Percentiles rank a stretch among this genome's conserved stretches.
phyloP scores from a whole-genome alignment of 2,113 vertebrate genomes.

The Pseudonaja textilis region DNA sequence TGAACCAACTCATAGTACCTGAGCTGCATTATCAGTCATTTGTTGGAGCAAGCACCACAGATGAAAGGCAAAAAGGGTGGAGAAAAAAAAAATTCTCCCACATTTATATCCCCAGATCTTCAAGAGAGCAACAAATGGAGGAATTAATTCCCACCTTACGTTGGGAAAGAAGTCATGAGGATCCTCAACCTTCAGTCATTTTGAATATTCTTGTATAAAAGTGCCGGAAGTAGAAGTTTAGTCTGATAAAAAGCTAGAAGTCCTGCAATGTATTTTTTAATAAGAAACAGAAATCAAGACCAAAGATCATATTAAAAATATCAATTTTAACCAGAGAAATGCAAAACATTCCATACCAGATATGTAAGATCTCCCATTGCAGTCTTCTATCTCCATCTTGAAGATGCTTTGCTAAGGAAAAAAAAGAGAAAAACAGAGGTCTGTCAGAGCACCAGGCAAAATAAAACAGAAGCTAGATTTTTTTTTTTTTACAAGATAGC shows the following conservation, averaged over 20 bases:
- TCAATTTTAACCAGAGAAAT: background rate
- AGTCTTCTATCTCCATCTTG: slow-evolving; percentile 93
- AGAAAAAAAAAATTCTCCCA: background rate
- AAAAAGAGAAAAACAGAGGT: slow-evolving; percentile 14
- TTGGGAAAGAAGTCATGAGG: background rate
- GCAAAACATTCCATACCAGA: slow-evolving; percentile 76
- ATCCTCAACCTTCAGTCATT: background rate
- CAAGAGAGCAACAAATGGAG: background rate
- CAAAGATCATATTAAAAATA: background rate
- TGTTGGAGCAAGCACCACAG: background rate
- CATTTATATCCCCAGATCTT: background rate
- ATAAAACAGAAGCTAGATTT: background rate
- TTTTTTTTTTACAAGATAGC: background rate
- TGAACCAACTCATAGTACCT: background rate
- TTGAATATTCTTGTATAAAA: background rate
- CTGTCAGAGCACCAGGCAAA: slow-evolving; percentile 41
- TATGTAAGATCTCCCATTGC: slow-evolving; percentile 86
- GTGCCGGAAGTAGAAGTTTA: background rate
- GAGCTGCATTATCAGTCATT: background rate
- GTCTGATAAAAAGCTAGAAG: background rate
- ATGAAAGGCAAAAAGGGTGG: background rate
- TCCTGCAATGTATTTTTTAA: background rate
- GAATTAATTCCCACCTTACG: background rate
- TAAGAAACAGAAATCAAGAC: background rate
- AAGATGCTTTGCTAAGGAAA: slow-evolving; percentile 72